Conservation (phyloP, 2,797 vertebrate genomes). For the Vespertilio murinus region DNA sequence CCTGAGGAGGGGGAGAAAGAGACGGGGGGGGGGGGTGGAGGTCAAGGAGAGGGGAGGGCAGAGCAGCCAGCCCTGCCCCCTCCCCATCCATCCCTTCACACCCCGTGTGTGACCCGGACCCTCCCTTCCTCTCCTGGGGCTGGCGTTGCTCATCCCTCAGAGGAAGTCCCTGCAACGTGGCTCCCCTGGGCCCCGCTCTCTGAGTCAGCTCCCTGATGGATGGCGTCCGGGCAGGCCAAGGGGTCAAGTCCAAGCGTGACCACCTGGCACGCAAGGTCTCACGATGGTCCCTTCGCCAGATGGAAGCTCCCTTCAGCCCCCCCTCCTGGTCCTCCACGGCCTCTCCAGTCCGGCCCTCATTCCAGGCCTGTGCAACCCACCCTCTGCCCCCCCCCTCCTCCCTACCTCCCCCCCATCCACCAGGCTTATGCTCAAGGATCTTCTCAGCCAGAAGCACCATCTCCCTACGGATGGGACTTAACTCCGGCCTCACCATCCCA, state of each 20-base stretch:
- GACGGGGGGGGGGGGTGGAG: background rate
- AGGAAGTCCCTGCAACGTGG: conserved; percentile 55
- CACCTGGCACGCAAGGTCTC: background rate
- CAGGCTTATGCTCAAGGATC: background rate
- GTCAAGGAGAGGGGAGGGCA: background rate
- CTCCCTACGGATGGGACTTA: background rate
- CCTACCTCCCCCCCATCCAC: too few relatives aligned
- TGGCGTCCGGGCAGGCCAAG: conserved; percentile 39
- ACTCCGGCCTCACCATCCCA: background rate
- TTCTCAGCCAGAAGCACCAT: background rate
- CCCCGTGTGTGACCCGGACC: background rate
- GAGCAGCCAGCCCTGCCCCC: background rate
- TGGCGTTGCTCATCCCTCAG: conserved; percentile 53
- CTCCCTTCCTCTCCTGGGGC: conserved; percentile 48
- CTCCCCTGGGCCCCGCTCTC: conserved; percentile 32
- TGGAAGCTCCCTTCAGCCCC: background rate
- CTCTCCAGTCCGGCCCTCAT: background rate
- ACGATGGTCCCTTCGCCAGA: rapidly evolving
- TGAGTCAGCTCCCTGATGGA: conserved; percentile 71
- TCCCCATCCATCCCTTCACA: background rate
- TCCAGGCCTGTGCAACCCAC: background rate
- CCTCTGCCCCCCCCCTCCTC: too few relatives aligned
- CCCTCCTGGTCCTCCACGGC: background rate
- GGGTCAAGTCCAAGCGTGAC: conserved; percentile 12
- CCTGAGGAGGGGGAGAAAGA: conserved; percentile 76